Percentiles rank a stretch among this genome's conserved stretches.
Conservation (phyloP, 2,113 vertebrate species). For the Crotalus tigris region DNA sequence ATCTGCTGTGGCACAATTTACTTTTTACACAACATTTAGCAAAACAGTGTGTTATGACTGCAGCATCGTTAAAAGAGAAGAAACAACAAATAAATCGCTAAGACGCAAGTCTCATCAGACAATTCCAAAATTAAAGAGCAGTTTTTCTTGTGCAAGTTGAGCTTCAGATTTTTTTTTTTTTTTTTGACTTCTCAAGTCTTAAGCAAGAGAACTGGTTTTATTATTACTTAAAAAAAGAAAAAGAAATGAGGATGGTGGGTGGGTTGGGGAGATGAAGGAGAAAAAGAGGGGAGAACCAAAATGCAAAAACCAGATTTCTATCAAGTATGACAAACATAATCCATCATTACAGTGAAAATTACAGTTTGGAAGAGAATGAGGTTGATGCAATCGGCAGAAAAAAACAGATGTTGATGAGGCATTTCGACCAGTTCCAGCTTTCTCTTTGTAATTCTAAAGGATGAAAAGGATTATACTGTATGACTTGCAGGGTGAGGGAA, state of each 20-base stretch:
- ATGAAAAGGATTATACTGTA: constrained; percentile 45
- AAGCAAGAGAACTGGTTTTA: constrained; percentile 43
- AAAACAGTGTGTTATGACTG: constrained; percentile 81
- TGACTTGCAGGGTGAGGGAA: not conserved
- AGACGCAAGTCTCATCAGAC: constrained; percentile 65
- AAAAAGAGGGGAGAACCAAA: not conserved
- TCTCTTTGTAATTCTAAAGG: constrained; percentile 19
- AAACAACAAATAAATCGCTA: constrained; percentile 68
- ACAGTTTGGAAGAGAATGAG: constrained; percentile 55
- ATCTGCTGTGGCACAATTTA: constrained; percentile 90
- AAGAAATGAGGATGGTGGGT: not conserved
- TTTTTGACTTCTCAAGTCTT: constrained; percentile 52
- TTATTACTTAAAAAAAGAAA: constrained; percentile 41
- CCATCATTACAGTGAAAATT: constrained; percentile 63
- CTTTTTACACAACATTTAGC: constrained; percentile 95
- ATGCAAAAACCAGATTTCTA: constrained; percentile 41
- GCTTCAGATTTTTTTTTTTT: constrained; percentile 57
- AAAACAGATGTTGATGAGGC: constrained; percentile 55
- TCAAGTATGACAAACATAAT: constrained; percentile 48
- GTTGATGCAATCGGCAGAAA: constrained; percentile 46
- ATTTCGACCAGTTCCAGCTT: constrained; percentile 1
- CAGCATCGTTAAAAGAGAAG: constrained; percentile 73
- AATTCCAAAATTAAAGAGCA: constrained; percentile 69
- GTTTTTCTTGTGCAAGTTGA: constrained; percentile 62
- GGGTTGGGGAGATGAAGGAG: not conserved